phyloP scores from a whole-genome alignment of 2,113 vertebrate species.

The Xyrauchen texanus region DNA sequence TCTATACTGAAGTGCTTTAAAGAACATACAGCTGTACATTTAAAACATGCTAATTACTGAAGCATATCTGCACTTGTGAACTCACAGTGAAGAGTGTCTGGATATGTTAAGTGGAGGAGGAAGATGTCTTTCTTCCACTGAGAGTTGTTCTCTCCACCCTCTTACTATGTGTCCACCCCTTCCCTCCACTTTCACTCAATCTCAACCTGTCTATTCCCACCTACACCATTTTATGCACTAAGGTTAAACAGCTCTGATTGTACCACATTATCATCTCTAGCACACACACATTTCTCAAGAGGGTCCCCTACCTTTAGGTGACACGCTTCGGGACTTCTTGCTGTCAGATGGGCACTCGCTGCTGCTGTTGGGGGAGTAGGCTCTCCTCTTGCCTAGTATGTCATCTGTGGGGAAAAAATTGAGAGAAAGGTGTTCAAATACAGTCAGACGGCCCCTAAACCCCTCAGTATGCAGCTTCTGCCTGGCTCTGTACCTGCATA shows the following conservation, averaged over 20 bases:
- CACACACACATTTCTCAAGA: conserved; percentile 34
- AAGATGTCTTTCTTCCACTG: conserved; percentile 35
- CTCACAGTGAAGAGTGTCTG: conserved; percentile 2
- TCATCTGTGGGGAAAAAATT: conserved; percentile 79
- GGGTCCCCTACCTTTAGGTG: conserved; percentile 84
- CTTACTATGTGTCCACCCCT: conserved; percentile 21
- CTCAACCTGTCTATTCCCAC: conserved; percentile 38
- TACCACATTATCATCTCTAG: conserved; percentile 31
- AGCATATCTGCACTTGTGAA: neutral
- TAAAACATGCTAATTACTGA: neutral
- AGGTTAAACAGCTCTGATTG: conserved; percentile 56
- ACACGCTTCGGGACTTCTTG: conserved; percentile 90
- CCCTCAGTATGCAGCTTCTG: neutral
- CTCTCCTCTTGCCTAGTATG: conserved; percentile 90
- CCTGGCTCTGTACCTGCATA: conserved; percentile 52
- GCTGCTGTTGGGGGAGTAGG: conserved; percentile 89
- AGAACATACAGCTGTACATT: neutral
- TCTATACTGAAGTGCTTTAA: neutral
- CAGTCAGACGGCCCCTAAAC: conserved; percentile 6
- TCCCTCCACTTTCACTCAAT: conserved; percentile 40
- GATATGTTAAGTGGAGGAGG: conserved; percentile 15
- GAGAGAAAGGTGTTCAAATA: conserved; percentile 34
- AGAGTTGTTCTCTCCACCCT: conserved; percentile 14
- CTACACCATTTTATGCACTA: conserved; percentile 42
- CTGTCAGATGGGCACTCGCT: conserved; percentile 89